These are phyloP conservation scores for Dicycla oo DNA, from an alignment of 2,888 invertebrate species.

Conservation along the genomic window DNA sequence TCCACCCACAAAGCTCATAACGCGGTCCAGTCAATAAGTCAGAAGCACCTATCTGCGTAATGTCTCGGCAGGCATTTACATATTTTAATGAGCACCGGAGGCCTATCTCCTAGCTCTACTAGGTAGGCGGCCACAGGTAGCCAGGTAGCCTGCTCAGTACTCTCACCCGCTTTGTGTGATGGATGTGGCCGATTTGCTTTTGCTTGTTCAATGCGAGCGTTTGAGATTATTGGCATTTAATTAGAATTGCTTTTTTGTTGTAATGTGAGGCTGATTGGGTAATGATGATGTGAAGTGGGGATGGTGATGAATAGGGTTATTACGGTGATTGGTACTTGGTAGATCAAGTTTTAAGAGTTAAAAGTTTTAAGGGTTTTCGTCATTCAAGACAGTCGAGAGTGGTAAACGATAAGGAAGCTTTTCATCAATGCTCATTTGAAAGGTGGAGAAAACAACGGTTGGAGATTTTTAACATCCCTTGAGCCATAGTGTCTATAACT, in stretches of 20 bases:
- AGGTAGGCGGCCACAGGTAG: constrained; percentile 64
- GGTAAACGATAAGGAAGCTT: background rate
- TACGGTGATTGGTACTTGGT: too few species aligned
- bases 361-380: background rate
- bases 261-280: background rate
- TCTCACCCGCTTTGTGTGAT: constrained; percentile 63
- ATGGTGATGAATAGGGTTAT: too few species aligned
- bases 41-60: constrained; percentile 90
- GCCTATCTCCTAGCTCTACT: constrained; percentile 81
- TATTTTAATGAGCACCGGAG: constrained; percentile 89
- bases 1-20: constrained; percentile 60
- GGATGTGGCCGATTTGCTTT: constrained; percentile 64
- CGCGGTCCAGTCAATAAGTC: constrained; percentile 81
- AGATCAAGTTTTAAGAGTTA: background rate
- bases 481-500: too few species aligned
- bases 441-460: background rate
- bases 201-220: constrained; percentile 45
- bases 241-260: constrained; percentile 36
- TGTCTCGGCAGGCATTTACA: constrained; percentile 88
- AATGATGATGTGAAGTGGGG: too few species aligned
- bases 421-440: background rate
- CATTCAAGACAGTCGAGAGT: background rate
- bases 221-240: constrained; percentile 57
- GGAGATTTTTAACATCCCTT: background rate
- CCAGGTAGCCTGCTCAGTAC: constrained; percentile 66